Conservation (phyloP, 2,888 invertebrate genomes). For the Agrochola lychnidis region DNA sequence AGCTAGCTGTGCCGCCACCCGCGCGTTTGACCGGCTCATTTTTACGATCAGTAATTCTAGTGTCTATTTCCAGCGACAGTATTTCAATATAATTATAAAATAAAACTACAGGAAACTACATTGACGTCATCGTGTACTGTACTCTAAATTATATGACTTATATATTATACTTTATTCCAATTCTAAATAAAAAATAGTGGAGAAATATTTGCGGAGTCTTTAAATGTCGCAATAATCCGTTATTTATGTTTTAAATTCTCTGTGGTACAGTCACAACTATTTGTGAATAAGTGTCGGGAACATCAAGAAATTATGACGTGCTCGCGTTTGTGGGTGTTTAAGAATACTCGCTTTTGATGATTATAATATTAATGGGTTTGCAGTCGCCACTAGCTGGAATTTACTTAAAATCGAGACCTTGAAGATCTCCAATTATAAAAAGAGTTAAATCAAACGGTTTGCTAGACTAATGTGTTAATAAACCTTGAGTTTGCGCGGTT, state of each 20-base stretch:
- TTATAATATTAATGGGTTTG: constrained; percentile 54
- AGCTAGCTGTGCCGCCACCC: constrained; percentile 1
- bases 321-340: constrained; percentile 47
- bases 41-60: constrained; percentile 64
- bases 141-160: constrained; percentile 66
- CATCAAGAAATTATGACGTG: constrained; percentile 70
- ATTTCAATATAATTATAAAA: constrained; percentile 67
- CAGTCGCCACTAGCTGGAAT: constrained; percentile 26
- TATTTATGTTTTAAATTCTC: constrained; percentile 76
- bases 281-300: constrained; percentile 66
- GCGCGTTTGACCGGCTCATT: constrained; percentile 41
- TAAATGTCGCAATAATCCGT: constrained; percentile 77
- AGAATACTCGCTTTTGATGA: constrained; percentile 67
- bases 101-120: constrained; percentile 64
- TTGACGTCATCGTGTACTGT: constrained; percentile 72
- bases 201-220: constrained; percentile 70
- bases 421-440: constrained; percentile 20
- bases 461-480: constrained; percentile 30
- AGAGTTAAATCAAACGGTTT: constrained; percentile 23
- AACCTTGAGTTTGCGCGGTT: constrained; percentile 30
- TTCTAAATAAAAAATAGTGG: constrained; percentile 63
- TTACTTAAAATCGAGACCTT: constrained; percentile 13
- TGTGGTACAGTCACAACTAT: constrained; percentile 65
- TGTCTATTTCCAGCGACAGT: constrained; percentile 62
- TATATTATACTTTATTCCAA: constrained; percentile 70